A percentile compares a stretch with the other conserved stretches of the same genome.
Evolutionary conservation across 2,888 invertebrate genomes (phyloP).

Genomic region (Caenorhabditis sinica): DNA sequence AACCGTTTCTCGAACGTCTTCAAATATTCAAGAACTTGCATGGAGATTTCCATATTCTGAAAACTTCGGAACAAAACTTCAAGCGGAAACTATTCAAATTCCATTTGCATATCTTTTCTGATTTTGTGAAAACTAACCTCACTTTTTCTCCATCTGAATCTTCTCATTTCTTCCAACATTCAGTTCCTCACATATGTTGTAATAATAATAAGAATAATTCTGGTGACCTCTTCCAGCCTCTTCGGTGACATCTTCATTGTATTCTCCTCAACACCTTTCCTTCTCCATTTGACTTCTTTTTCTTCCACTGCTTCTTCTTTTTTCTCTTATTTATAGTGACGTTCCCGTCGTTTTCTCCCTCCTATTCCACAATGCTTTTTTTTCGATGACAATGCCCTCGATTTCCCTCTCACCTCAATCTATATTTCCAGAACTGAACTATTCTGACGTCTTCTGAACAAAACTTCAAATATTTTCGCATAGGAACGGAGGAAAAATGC

Average conservation of each 20-base stretch:
- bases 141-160: neutral
- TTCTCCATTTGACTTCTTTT: neutral
- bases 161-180: neutral
- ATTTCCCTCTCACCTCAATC: conserved; percentile 22
- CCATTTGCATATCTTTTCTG: neutral
- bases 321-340: conserved; percentile 23
- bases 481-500: conserved; percentile 14
- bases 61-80: no score
- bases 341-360: conserved; percentile 10
- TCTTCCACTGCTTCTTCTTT: conserved; percentile 10
- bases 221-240: conserved; percentile 21
- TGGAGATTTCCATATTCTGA: no score
- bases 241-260: neutral
- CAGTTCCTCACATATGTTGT: neutral
- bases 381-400: conserved; percentile 36
- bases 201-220: neutral
- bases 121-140: neutral
- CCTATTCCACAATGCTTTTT: conserved; percentile 21
- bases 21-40: no score
- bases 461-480: neutral
- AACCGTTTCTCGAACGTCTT: no score
- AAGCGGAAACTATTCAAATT: neutral
- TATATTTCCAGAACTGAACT: conserved; percentile 41
- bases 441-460: conserved; percentile 26
- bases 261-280: conserved; percentile 9